Conservation (phyloP, 2,888 invertebrate species). For the Limnephilus marmoratus region DNA sequence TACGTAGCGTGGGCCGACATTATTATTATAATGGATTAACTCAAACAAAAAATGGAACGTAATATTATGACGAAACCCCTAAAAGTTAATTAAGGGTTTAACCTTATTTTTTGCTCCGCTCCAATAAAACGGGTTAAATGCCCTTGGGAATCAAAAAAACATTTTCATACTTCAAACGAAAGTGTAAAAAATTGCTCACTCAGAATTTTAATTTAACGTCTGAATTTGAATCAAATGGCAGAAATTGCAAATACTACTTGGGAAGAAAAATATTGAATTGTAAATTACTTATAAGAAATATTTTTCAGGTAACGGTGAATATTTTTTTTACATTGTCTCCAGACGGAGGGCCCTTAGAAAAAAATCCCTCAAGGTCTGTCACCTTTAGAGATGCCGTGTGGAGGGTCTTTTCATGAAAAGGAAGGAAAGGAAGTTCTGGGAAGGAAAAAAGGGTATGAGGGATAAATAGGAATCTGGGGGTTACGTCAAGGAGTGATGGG, state of each 20-base stretch:
- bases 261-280: neutral
- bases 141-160: slow-evolving; percentile 21
- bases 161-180: slow-evolving; percentile 37
- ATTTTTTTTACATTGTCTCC: too few species aligned
- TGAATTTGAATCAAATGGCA: slow-evolving; percentile 3
- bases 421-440: too few species aligned
- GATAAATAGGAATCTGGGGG: too few species aligned
- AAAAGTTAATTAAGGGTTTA: slow-evolving; percentile 23
- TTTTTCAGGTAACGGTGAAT: neutral
- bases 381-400: too few species aligned
- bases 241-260: neutral
- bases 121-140: slow-evolving; percentile 23
- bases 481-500: too few species aligned
- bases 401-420: too few species aligned
- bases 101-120: slow-evolving; percentile 31
- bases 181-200: slow-evolving; percentile 2
- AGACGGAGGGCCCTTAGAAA: too few species aligned
- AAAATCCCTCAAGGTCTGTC: too few species aligned
- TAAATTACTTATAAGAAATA: neutral
- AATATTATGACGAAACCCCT: slow-evolving; percentile 18
- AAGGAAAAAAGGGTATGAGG: too few species aligned
- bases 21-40: neutral
- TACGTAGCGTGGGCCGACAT: neutral
- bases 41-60: neutral
- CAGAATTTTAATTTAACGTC: neutral